Percentiles rank a stretch among this genome's conserved stretches.
These are phyloP conservation scores for Acipenser oxyrinchus DNA, from an alignment of 2,797 vertebrate species.

Conservation along the genomic window DNA sequence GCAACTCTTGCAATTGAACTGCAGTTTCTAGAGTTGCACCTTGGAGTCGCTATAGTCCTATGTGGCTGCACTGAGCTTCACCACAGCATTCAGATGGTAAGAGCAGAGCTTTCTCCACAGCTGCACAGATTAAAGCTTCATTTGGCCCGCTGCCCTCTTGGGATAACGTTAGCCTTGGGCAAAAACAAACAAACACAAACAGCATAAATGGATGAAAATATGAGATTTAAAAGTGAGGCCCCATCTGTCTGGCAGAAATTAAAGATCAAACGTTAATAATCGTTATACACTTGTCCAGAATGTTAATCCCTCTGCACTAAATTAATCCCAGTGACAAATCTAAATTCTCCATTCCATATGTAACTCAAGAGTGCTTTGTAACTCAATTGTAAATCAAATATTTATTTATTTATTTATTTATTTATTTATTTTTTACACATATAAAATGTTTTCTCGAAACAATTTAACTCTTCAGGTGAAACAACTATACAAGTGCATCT, in stretches of 20 bases:
- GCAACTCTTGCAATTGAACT: background rate
- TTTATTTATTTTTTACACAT: too few relatives aligned
- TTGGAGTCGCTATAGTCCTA: background rate
- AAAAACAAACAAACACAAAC: slow-evolving; percentile 29
- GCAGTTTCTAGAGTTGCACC: background rate
- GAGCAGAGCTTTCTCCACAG: slow-evolving; percentile 42
- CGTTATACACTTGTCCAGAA: slow-evolving; percentile 43
- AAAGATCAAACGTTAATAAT: slow-evolving; percentile 57
- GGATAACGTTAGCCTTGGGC: slow-evolving; percentile 45
- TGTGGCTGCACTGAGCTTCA: slow-evolving; percentile 20
- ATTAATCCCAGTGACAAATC: slow-evolving; percentile 44
- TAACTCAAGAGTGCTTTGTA: too few relatives aligned
- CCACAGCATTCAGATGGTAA: slow-evolving; percentile 33
- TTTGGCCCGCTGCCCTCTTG: too few relatives aligned
- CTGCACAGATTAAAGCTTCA: slow-evolving; percentile 29
- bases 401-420: background rate
- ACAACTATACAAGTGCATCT: too few relatives aligned
- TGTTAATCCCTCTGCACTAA: slow-evolving; percentile 52
- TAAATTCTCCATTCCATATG: too few relatives aligned
- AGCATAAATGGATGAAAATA: slow-evolving; percentile 34
- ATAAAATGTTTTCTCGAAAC: too few relatives aligned
- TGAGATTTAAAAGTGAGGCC: slow-evolving; percentile 30
- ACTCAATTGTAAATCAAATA: too few relatives aligned
- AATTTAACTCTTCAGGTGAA: too few relatives aligned
- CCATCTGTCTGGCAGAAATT: slow-evolving; percentile 56